A percentile compares a stretch with the other conserved stretches of the same genome.
Conservation (phyloP, 2,888 invertebrate species). For the Chalcosyrphus nemorum region DNA sequence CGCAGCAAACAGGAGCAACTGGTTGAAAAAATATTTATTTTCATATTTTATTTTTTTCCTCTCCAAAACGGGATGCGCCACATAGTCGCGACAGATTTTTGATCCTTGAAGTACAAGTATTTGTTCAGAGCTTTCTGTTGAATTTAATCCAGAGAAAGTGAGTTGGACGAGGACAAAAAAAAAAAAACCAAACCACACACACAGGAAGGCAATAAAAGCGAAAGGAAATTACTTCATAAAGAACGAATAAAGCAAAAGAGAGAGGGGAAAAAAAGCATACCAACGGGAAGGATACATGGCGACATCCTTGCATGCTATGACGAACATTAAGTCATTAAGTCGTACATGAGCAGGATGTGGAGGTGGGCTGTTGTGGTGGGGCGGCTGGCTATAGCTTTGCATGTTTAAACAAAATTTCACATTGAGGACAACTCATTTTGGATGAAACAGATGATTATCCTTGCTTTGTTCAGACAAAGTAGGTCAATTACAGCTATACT, state of each 20-base stretch:
- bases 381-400: constrained; percentile 1
- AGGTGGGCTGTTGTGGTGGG: not conserved
- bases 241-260: not conserved
- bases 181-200: no score
- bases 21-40: constrained; percentile 25
- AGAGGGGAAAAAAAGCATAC: constrained; percentile 1
- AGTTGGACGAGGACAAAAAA: not conserved
- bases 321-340: constrained; percentile 41
- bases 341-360: not conserved
- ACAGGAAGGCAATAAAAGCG: constrained; percentile 10
- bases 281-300: constrained; percentile 21
- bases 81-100: constrained; percentile 35
- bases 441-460: constrained; percentile 55
- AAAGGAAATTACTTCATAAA: constrained; percentile 41
- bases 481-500: constrained; percentile 41
- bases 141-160: not conserved
- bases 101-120: constrained; percentile 36
- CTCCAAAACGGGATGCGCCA: constrained; percentile 14
- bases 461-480: constrained; percentile 41
- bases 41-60: not conserved
- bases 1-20: constrained; percentile 27
- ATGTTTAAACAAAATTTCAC: constrained; percentile 29
- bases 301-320: constrained; percentile 37
- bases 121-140: constrained; percentile 5
- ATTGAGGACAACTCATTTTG: constrained; percentile 23